Evolutionary conservation across 2,797 vertebrate genomes (phyloP).

Genomic region (Phoxinus dragarum): DNA sequence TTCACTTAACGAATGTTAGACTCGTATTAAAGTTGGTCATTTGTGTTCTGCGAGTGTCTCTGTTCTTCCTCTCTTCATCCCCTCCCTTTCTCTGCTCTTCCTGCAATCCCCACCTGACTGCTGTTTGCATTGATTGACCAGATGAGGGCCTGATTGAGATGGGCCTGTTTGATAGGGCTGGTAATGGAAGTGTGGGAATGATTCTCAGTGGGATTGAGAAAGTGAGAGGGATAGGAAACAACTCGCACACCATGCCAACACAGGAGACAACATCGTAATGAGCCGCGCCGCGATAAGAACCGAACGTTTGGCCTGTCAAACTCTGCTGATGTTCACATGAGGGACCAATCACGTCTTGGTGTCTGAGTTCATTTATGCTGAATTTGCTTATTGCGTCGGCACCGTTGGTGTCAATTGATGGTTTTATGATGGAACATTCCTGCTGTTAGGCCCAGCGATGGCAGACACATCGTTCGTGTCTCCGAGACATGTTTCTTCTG

Average conservation of each 20-base stretch:
- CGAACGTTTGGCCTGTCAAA: conserved; percentile 35
- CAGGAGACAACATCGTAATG: conserved; percentile 49
- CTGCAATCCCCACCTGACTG: conserved; percentile 63
- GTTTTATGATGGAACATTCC: conserved; percentile 24
- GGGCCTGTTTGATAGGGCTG: conserved; percentile 61
- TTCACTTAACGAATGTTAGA: neutral
- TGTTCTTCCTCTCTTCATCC: conserved; percentile 8
- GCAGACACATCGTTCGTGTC: conserved; percentile 15
- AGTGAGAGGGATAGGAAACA: conserved; percentile 45
- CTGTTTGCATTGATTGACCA: conserved; percentile 74
- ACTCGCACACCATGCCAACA: conserved; percentile 43
- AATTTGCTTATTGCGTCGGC: conserved; percentile 32
- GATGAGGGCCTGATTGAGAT: conserved; percentile 73
- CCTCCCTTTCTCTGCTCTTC: conserved; percentile 62
- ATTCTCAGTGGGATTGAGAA: conserved; percentile 62
- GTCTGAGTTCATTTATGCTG: conserved; percentile 44
- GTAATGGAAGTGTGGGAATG: conserved; percentile 66
- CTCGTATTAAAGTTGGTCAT: conserved; percentile 29
- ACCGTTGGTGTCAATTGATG: conserved; percentile 28
- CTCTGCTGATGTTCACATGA: conserved; percentile 37
- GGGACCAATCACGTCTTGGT: conserved; percentile 32
- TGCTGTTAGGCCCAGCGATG: neutral
- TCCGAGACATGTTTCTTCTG: conserved; percentile 28
- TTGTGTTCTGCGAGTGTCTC: conserved; percentile 39
- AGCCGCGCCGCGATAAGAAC: conserved; percentile 25